phyloP scores from a whole-genome alignment of 2,888 invertebrate species.

The Mimumesa dahlbomi region DNA sequence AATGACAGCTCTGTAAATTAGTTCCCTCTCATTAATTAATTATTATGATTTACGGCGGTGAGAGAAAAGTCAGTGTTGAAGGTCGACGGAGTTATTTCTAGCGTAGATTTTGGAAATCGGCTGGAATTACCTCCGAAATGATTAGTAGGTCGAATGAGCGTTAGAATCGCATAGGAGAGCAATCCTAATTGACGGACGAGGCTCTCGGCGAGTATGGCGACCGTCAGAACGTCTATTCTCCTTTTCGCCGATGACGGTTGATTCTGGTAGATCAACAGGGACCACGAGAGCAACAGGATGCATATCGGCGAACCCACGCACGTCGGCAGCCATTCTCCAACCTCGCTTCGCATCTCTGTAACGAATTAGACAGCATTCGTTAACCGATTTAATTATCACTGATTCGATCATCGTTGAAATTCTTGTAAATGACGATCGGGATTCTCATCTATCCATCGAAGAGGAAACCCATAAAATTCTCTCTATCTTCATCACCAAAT shows the following conservation, averaged over 20 bases:
- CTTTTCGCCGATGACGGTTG: slow-evolving; percentile 78
- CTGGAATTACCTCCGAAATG: slow-evolving; percentile 74
- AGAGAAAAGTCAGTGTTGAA: too few species aligned
- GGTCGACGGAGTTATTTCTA: background rate
- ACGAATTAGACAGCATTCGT: background rate
- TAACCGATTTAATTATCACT: too few species aligned
- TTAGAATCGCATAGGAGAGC: slow-evolving; percentile 77
- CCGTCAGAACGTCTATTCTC: slow-evolving; percentile 81
- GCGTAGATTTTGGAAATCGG: too few species aligned
- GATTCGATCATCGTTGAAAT: background rate
- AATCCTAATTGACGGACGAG: slow-evolving; percentile 78
- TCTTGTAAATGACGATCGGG: too few species aligned
- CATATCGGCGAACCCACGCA: slow-evolving; percentile 80
- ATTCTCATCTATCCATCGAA: too few species aligned
- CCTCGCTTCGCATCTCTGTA: slow-evolving; percentile 78
- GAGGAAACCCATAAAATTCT: too few species aligned
- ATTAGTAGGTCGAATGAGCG: slow-evolving; percentile 77
- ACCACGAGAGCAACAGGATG: slow-evolving; percentile 80
- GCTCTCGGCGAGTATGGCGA: slow-evolving; percentile 79
- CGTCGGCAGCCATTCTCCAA: slow-evolving; percentile 80
- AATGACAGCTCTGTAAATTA: too few species aligned
- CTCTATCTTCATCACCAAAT: too few species aligned
- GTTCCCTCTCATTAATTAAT: too few species aligned
- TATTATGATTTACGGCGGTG: too few species aligned
- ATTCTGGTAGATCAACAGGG: slow-evolving; percentile 81